Evolutionary conservation across 2,888 invertebrate genomes (phyloP).

Genomic region (Tinea trinotella): DNA sequence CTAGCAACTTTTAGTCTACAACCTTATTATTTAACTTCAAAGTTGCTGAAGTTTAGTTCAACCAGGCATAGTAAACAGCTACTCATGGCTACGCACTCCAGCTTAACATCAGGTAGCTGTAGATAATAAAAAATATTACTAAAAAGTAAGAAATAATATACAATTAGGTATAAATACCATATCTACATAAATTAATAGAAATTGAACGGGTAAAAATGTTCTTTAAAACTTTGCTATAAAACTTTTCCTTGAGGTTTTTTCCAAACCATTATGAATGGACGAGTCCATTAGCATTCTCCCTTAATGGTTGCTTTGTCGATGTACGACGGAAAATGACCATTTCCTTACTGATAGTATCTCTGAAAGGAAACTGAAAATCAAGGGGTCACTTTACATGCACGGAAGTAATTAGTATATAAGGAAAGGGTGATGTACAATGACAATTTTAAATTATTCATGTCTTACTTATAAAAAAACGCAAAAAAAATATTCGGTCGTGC

Average conservation of each 20-base stretch:
- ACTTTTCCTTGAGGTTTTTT: slow-evolving; percentile 5
- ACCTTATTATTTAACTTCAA: too few species aligned
- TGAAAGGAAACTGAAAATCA: slow-evolving; percentile 65
- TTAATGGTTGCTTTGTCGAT: slow-evolving; percentile 63
- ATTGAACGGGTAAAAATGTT: neutral
- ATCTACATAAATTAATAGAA: too few species aligned
- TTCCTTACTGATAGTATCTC: slow-evolving; percentile 69
- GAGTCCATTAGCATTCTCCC: slow-evolving; percentile 61
- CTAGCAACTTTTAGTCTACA: too few species aligned
- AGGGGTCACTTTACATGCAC: slow-evolving; percentile 46
- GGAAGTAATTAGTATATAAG: slow-evolving; percentile 22
- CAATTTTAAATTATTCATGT: slow-evolving; percentile 39
- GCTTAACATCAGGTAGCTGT: too few species aligned
- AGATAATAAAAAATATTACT: too few species aligned
- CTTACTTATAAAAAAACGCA: too few species aligned
- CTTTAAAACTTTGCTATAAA: neutral
- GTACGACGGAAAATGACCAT: slow-evolving; percentile 66
- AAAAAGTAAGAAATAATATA: too few species aligned
- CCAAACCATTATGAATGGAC: neutral
- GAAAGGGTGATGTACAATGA: slow-evolving; percentile 28
- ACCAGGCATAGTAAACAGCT: too few species aligned
- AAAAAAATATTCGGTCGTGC: too few species aligned
- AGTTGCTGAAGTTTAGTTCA: too few species aligned
- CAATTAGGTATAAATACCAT: too few species aligned
- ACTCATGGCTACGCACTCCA: too few species aligned